Conservation (phyloP, 2,113 vertebrate species). For the Fregata magnificens region DNA sequence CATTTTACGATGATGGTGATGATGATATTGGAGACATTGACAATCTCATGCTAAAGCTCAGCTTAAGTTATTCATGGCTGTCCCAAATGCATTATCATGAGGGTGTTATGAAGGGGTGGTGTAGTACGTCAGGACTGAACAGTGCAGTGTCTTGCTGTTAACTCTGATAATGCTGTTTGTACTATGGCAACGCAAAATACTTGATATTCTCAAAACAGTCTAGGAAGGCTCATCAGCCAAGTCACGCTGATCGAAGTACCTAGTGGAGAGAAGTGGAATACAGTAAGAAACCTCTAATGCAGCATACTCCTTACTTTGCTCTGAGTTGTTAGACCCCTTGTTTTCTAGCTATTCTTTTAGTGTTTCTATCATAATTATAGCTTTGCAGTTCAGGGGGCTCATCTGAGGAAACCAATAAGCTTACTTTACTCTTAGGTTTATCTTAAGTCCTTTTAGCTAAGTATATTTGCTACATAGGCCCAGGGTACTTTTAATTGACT, state of each 20-base stretch:
- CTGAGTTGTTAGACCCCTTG: neutral
- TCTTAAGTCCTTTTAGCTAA: neutral
- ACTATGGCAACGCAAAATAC: neutral
- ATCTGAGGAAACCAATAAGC: neutral
- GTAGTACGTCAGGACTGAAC: neutral
- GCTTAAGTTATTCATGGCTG: neutral
- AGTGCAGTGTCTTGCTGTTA: neutral
- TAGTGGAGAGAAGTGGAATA: conserved; percentile 46
- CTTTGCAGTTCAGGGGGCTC: neutral
- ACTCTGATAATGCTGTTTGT: neutral
- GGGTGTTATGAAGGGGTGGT: neutral
- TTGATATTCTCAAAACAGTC: neutral
- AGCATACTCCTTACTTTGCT: neutral
- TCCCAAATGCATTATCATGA: neutral
- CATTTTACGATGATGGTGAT: neutral
- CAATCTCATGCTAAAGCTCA: neutral
- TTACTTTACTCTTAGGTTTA: neutral
- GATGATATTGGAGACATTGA: neutral
- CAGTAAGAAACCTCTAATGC: neutral
- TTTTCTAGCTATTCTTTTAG: neutral
- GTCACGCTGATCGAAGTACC: conserved; percentile 95
- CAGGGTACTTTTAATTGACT: neutral
- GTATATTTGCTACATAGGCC: neutral
- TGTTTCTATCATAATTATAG: neutral
- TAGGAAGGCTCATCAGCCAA: conserved; percentile 86